Evolutionary conservation across 92 coral and sea anemone genomes (phyloP).

Genomic region (Meandrina meandrites): DNA sequence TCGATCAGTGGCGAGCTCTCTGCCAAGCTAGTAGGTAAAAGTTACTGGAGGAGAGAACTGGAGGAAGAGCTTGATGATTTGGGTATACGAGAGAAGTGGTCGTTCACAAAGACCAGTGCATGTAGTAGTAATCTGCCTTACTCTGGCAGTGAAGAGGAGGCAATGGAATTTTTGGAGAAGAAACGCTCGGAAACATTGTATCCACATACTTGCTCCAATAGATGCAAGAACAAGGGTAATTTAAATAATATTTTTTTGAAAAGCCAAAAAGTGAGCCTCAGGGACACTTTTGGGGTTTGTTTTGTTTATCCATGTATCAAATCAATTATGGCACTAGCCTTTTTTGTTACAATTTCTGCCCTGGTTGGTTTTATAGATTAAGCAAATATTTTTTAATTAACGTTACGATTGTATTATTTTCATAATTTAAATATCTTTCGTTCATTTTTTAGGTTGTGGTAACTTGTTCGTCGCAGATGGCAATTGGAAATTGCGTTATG

Average conservation of each 20-base stretch:
- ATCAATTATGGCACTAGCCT: too few species aligned
- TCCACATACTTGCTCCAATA: conserved; percentile 42
- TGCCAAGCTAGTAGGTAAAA: conserved; percentile 46
- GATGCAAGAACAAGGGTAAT: conserved; percentile 49
- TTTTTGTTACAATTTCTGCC: too few species aligned
- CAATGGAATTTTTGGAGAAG: conserved; percentile 38
- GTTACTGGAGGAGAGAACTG: conserved; percentile 56
- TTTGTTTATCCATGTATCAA: too few species aligned
- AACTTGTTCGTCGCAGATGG: conserved; percentile 59
- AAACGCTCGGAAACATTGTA: conserved; percentile 27
- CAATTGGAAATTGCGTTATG: conserved; percentile 53
- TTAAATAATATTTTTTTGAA: neutral
- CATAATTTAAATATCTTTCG: too few species aligned
- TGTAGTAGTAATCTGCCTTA: too few species aligned
- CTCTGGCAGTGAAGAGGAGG: conserved; percentile 48
- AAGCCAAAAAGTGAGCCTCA: too few species aligned
- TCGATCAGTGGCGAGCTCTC: conserved; percentile 44
- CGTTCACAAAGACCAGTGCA: neutral
- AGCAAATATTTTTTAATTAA: too few species aligned
- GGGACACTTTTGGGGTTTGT: too few species aligned
- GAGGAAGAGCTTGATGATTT: conserved; percentile 45
- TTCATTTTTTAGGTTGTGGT: conserved; percentile 67
- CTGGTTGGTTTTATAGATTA: too few species aligned
- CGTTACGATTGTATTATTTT: too few species aligned
- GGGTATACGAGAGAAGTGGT: conserved; percentile 39